Evolutionary conservation across 2,888 invertebrate species (phyloP).

Genomic region (Volucella zonaria): DNA sequence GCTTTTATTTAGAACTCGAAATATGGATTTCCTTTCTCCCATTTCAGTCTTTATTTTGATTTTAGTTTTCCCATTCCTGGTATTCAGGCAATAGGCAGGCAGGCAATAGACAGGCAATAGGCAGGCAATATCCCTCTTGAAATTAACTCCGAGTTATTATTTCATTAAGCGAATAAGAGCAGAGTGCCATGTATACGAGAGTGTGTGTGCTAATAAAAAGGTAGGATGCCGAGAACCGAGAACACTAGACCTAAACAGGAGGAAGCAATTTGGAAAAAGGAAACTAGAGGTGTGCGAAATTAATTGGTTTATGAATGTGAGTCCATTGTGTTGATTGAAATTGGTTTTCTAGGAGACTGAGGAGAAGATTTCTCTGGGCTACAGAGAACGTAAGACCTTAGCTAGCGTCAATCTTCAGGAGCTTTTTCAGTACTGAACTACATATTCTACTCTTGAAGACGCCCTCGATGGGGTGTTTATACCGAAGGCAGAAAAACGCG

Average conservation of each 20-base stretch:
- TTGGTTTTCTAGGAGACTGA: neutral
- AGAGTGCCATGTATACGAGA: neutral
- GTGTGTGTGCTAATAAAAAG: slow-evolving; percentile 33
- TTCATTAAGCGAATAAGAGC: slow-evolving; percentile 43
- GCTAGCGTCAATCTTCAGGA: too few relatives aligned
- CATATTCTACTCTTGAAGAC: too few relatives aligned
- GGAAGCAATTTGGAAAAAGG: neutral
- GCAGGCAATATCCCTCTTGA: slow-evolving; percentile 49
- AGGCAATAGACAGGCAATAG: slow-evolving; percentile 17
- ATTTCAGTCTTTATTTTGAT: neutral
- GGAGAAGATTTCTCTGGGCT: too few relatives aligned
- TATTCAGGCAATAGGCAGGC: slow-evolving; percentile 28
- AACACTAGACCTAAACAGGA: neutral
- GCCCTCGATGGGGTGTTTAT: too few relatives aligned
- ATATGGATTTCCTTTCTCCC: neutral
- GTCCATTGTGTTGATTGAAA: slow-evolving; percentile 39
- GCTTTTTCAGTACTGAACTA: too few relatives aligned
- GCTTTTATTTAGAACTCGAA: slow-evolving; percentile 17
- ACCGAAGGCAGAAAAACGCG: too few relatives aligned
- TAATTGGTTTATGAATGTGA: slow-evolving; percentile 64
- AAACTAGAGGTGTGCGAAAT: slow-evolving; percentile 47
- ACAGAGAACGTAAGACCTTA: too few relatives aligned
- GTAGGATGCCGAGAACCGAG: neutral
- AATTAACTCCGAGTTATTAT: slow-evolving; percentile 65
- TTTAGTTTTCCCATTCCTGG: slow-evolving; percentile 24